Percentiles rank a stretch among this genome's conserved stretches.
phyloP scores from a whole-genome alignment of 2,797 vertebrate species.

The Gymnoscopelus braueri region DNA sequence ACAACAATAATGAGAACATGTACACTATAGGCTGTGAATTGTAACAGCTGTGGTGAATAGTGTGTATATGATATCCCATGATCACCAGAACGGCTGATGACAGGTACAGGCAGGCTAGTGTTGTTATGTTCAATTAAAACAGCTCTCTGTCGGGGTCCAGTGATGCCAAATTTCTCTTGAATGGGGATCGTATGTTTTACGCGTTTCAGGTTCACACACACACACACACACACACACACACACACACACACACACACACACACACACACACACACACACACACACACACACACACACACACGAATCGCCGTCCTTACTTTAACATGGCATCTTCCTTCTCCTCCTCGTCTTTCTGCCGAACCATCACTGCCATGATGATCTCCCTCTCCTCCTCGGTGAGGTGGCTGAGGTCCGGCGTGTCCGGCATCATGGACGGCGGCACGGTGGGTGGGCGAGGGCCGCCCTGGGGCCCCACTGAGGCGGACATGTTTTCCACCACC shows the following conservation, averaged over 20 bases:
- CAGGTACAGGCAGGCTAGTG: conserved; percentile 22
- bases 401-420: conserved; percentile 98
- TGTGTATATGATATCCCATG: conserved; percentile 27
- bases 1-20: conserved; percentile 14
- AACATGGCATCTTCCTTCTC: conserved; percentile 98
- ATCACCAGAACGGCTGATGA: conserved; percentile 25
- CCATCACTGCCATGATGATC: conserved; percentile 99
- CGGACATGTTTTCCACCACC: conserved; percentile 89
- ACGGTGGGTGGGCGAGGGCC: conserved; percentile 93
- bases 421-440: conserved; percentile 89
- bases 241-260: too few relatives aligned
- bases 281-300: too few relatives aligned
- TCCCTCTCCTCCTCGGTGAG: conserved; percentile 98
- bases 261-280: too few relatives aligned
- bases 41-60: conserved; percentile 14
- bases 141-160: conserved; percentile 20
- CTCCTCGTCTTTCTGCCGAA: conserved; percentile 96
- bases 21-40: background rate
- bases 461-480: conserved; percentile 92
- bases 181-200: background rate
- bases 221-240: too few relatives aligned
- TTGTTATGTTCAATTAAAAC: conserved; percentile 28
- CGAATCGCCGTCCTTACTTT: conserved; percentile 87
- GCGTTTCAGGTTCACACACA: too few relatives aligned
- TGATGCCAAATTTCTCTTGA: conserved; percentile 23